Evolutionary conservation across 2,888 invertebrate species (phyloP), one percentile per base, ranked within the genome.

Genomic region (Lasius fuliginosus): DNA sequence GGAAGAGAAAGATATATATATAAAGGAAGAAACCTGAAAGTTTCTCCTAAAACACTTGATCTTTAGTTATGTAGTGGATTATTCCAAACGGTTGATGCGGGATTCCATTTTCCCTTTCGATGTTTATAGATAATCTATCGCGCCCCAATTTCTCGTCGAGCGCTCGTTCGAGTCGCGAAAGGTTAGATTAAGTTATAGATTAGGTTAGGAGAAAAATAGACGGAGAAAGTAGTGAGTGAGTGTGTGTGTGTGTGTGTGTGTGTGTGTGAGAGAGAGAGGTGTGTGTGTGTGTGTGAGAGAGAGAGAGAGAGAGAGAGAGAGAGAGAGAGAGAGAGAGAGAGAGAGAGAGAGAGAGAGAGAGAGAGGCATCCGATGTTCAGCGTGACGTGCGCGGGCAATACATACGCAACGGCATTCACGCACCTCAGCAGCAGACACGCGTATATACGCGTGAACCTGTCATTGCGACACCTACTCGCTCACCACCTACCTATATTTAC

Each of bases 1-100:
- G 97, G 94, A n/a, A n/a, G n/a, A n/a, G 53, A 42, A 15, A 18
- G 56, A 27, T 36, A 36, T 36, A 36, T 36, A 36, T 36, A 36
- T 36, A 36, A 12, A 36, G 12, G 23, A 33, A 18, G 18, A 49
- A 8, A 49, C 27, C n/a, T 30, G 18, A 75, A 9, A 33, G 18
- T 30, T 60, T 69, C 46, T 23, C 6, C 11, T 42, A 15, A 49
- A 27, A 49, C 40, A 18, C 8, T 8, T 53, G n/a, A 53, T 53
- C n/a, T 53, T 53, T 15, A 53, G 8, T n/a, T n/a, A 53, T 53
- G 53, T 23, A 33, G 18, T 27, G 46, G 23, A 33, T 60, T 79
- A 81, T 8, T 36, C 36, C 79, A 27, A 69, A 60, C 27, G 60
- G 58, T 68, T 36, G 64, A 46, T 33, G 62, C 33, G 27, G 64